Evolutionary conservation across 2,797 vertebrate species (phyloP).

Genomic region (Spea hammondii): DNA sequence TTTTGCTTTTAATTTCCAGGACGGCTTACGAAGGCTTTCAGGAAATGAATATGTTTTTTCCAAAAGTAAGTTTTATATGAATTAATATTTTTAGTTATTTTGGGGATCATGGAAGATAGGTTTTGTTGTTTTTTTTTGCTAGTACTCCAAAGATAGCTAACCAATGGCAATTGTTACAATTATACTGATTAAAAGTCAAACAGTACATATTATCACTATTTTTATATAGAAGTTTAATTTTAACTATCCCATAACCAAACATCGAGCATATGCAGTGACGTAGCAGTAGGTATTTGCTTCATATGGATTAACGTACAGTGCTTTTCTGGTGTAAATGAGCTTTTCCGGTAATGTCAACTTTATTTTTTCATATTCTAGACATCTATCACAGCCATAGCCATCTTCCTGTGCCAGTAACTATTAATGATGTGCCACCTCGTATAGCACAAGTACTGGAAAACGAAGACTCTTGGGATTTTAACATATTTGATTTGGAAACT

Average conservation of each 20-base stretch:
- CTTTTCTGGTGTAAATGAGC: neutral
- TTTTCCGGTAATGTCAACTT: neutral
- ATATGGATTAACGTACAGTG: neutral
- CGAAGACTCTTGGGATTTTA: slow-evolving; percentile 79
- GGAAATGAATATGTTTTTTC: slow-evolving; percentile 75
- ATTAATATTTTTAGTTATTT: neutral
- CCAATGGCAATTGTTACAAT: too few species aligned
- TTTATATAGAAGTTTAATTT: too few species aligned
- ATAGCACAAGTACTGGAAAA: slow-evolving; percentile 70
- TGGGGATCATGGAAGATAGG: too few species aligned
- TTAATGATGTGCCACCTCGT: slow-evolving; percentile 69
- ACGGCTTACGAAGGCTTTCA: slow-evolving; percentile 73
- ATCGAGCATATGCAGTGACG: too few species aligned
- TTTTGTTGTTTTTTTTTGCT: too few species aligned
- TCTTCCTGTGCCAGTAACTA: slow-evolving; percentile 66
- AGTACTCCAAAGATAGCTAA: too few species aligned
- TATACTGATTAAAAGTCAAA: too few species aligned
- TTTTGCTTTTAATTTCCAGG: slow-evolving; percentile 62
- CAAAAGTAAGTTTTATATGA: slow-evolving; percentile 69
- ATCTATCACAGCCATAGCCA: slow-evolving; percentile 68
- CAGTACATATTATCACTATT: too few species aligned
- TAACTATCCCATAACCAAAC: too few species aligned
- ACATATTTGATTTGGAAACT: slow-evolving; percentile 76
- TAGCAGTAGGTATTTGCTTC: too few species aligned
- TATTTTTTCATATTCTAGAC: slow-evolving; percentile 59